Base-by-base conservation (phyloP, 23 tunicate genomes). In the Oikopleura vanhoeffeni region DNA sequence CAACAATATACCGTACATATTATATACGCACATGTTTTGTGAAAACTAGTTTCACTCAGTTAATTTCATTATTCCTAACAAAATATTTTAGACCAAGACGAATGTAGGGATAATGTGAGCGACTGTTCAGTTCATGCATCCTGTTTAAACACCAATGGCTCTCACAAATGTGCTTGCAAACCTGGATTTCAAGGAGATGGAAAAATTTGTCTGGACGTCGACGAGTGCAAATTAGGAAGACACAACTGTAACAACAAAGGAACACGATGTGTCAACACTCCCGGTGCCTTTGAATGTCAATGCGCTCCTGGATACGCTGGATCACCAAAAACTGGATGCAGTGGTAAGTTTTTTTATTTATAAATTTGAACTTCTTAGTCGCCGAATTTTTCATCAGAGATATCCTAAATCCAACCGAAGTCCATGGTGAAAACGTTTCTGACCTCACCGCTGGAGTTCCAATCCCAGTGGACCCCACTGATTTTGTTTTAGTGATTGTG, bases 241-340 rank as follows among this genome's bases (percentile, higher is more conserved):
- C 79, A 71, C 38, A 71, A 71, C 38, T 71, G 79, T 30, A 71
- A 32, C 38, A 4, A 18, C 38, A 28, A 28, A 38, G 79, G 79
- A 28, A 71, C 38, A 2, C 27, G 79, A 71, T 71, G 79, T 30
- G 79, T 71, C 38, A 71, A 71, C 79, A 71, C 27, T 33, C 79
- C 79, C 34, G 79, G 79, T 38, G 27, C 38, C 4, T 71, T 71
- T 38, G 79, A 71, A 30, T 71, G 79, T 30, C 79, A 71, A 30
- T 71, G 79, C 79, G 38, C 34, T 2, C 79, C 79, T 71, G 79
- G 79, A 71, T 71, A 71, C 79, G 32, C 34, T 71, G 79, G 79
- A 71, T 18, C 3, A 2, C 38, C 79, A 30, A 28, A 32, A 71
- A 71, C 79, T 28, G 79, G 79, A 71, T 71, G 79, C 79, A 18